Percentiles rank a stretch among this genome's conserved stretches.
phyloP scores from a whole-genome alignment of 2,888 invertebrate species.

The Caenorhabditis uteleia region DNA sequence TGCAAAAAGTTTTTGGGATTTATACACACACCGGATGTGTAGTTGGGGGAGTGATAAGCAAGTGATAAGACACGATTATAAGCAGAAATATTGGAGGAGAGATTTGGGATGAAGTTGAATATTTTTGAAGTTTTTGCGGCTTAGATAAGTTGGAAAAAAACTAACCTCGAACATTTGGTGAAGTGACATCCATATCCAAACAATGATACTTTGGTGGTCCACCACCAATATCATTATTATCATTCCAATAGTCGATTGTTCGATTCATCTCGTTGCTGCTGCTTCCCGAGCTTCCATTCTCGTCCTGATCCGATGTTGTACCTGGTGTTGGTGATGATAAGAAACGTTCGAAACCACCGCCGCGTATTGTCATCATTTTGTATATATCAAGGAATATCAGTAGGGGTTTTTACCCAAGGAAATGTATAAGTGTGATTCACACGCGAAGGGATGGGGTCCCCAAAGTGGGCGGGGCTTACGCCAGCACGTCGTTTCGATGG shows the following conservation, averaged over 20 bases:
- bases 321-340: neutral
- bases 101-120: neutral
- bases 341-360: conserved; percentile 43
- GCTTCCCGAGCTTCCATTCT: neutral
- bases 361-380: conserved; percentile 30
- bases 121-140: too few species aligned
- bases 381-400: neutral
- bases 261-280: neutral
- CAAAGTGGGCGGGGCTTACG: neutral
- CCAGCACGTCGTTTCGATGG: neutral
- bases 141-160: neutral
- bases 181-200: conserved; percentile 3
- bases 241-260: neutral
- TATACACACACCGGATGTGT: too few species aligned
- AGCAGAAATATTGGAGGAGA: neutral
- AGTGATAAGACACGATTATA: too few species aligned
- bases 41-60: too few species aligned
- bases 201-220: neutral
- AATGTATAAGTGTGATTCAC: neutral
- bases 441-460: too few species aligned
- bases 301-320: conserved; percentile 1
- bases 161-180: conserved; percentile 4
- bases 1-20: too few species aligned
- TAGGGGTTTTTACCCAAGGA: neutral
- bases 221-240: too few species aligned